Base-by-base conservation (phyloP, 1,140 invertebrate species). In the Drosophila sulfurigaster region DNA sequence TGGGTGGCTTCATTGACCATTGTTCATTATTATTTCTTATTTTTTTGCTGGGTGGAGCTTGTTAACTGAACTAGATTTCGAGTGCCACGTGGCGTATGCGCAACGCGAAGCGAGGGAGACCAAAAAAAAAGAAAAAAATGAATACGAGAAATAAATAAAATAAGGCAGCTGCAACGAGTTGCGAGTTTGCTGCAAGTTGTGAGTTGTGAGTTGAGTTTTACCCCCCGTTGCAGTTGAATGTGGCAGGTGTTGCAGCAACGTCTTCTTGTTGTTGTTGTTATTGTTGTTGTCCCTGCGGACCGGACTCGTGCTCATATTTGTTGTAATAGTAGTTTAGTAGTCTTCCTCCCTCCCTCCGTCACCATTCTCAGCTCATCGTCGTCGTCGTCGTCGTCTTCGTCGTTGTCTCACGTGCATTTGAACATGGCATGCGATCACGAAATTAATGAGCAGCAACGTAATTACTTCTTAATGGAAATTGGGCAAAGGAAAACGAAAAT, bases 391-490 rank as follows among this genome's bases (percentile, higher is more conserved):
- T 20, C 16, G 16, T 20, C 20, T 2, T 20, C 20, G 3, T 20
- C 20, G 20, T 25, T 25, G 20, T 25, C 63, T 46, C 72, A 62
- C 65, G 58, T 78, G 51, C 79, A 82, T 69, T 70, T 83, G 15
- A 63, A 51, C 85, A 66, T 83, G 83, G 85, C 83, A 88, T 88
- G 83, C 83, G 83, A 88, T 88, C 83, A 73, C 67, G 70, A 89
- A 89, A 78, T 88, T 88, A 88, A 88, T 88, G 83, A 83, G 78
- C 85, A 88, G 78, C 83, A 83, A 81, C 85, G 80, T 89, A 88
- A 88, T 88, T 88, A 69, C 85, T 88, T 89, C 83, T 89, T 83
- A 82, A 88, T 88, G 83, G 83, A 88, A 89, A 88, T 88, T 89
- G 82, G 81, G 78, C 80, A 82, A 67, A 81, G 46, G 64, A 79